Conservation (phyloP, 1,140 invertebrate genomes). For the Halyomorpha halys region DNA sequence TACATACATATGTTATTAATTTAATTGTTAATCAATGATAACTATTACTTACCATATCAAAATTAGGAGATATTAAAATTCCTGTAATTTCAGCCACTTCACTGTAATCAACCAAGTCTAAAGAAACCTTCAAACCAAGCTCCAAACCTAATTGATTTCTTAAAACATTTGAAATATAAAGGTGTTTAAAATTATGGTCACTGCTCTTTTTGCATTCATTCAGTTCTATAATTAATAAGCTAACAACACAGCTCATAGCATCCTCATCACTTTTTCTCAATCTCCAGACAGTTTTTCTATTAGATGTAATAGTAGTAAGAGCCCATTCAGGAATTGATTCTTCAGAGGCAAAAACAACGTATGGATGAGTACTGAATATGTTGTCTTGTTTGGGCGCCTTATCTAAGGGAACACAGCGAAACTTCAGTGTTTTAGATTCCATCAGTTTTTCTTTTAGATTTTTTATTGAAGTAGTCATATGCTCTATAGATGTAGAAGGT, state of each 20-base stretch:
- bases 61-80: constrained; percentile 15
- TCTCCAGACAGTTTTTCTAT: constrained; percentile 12
- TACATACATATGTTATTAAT: no score
- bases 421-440: neutral
- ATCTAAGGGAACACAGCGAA: constrained; percentile 11
- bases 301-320: neutral
- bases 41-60: neutral
- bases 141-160: constrained; percentile 9
- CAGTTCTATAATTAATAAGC: neutral
- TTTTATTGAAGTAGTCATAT: neutral
- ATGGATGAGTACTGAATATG: constrained; percentile 23
- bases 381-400: constrained; percentile 11
- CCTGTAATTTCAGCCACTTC: constrained; percentile 2
- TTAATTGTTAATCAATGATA: neutral
- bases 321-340: neutral
- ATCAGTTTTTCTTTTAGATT: neutral
- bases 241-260: constrained; percentile 6
- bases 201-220: constrained; percentile 5
- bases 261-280: neutral
- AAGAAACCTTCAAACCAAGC: constrained; percentile 14
- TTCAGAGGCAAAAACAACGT: constrained; percentile 23
- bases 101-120: constrained; percentile 14
- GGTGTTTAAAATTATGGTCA: neutral
- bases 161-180: constrained; percentile 19
- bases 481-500: constrained; percentile 3